Evolutionary conservation across 2,888 invertebrate genomes (phyloP).

Genomic region (Plagiodera versicolora): DNA sequence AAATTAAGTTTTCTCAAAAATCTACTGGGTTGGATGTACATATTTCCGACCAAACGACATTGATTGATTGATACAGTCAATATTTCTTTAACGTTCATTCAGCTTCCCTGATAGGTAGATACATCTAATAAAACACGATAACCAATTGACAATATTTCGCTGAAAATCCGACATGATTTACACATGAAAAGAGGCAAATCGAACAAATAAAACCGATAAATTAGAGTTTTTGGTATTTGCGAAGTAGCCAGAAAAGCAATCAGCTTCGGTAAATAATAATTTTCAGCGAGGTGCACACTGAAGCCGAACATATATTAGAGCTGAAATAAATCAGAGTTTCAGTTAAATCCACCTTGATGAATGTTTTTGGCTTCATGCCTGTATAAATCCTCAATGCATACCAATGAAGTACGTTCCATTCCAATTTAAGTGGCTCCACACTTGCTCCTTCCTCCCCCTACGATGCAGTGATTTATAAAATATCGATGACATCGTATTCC

Average conservation of each 20-base stretch:
- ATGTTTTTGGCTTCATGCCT: slow-evolving; percentile 58
- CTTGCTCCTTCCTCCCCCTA: slow-evolving; percentile 37
- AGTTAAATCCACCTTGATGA: slow-evolving; percentile 59
- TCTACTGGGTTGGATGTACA: neutral
- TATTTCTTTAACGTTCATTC: no score
- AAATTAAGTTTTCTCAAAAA: no score
- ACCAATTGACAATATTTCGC: neutral
- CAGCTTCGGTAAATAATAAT: slow-evolving; percentile 53
- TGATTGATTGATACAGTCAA: neutral
- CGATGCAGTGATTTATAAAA: neutral
- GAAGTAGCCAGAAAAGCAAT: slow-evolving; percentile 47
- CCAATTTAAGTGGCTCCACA: slow-evolving; percentile 48
- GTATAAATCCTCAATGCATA: slow-evolving; percentile 59
- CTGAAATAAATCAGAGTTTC: slow-evolving; percentile 58
- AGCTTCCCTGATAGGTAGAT: no score
- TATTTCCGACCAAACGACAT: neutral
- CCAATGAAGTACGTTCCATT: slow-evolving; percentile 56
- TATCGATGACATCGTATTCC: neutral
- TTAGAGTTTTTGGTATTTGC: slow-evolving; percentile 37
- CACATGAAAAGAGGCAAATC: slow-evolving; percentile 9
- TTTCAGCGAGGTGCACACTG: slow-evolving; percentile 51
- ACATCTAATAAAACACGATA: no score
- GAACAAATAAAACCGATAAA: slow-evolving; percentile 32
- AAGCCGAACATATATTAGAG: slow-evolving; percentile 56
- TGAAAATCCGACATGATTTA: slow-evolving; percentile 9